Conservation (phyloP, 2,888 invertebrate genomes). For the Himalopsyche kuldschensis region DNA sequence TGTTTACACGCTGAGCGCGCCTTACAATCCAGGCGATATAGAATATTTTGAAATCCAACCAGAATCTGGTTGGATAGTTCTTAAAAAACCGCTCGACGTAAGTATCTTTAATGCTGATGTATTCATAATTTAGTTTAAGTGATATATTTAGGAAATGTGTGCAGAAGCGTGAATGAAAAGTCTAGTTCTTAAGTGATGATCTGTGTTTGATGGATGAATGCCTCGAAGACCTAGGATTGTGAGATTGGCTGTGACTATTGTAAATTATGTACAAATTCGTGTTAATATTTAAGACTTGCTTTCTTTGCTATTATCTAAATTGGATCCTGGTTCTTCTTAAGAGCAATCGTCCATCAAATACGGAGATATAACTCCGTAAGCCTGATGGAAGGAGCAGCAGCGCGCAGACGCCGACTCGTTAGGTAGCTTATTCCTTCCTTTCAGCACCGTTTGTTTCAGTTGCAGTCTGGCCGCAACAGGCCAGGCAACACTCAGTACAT, state of each 20-base stretch:
- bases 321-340: slow-evolving; percentile 61
- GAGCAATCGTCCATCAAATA: slow-evolving; percentile 59
- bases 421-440: slow-evolving; percentile 67
- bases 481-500: slow-evolving; percentile 43
- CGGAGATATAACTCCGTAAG: slow-evolving; percentile 21
- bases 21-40: slow-evolving; percentile 84
- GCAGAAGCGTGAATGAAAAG: slow-evolving; percentile 56
- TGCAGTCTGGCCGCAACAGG: slow-evolving; percentile 53
- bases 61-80: slow-evolving; percentile 95
- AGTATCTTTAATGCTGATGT: slow-evolving; percentile 59
- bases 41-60: slow-evolving; percentile 97
- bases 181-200: slow-evolving; percentile 42
- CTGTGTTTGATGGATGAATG: slow-evolving; percentile 59
- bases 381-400: slow-evolving; percentile 42
- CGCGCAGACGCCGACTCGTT: slow-evolving; percentile 42
- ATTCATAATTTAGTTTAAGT: slow-evolving; percentile 25
- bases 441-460: slow-evolving; percentile 74
- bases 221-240: slow-evolving; percentile 60
- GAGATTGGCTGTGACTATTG: slow-evolving; percentile 48
- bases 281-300: slow-evolving; percentile 23
- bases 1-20: slow-evolving; percentile 86
- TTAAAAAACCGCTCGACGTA: slow-evolving; percentile 95
- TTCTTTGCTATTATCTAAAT: slow-evolving; percentile 39
- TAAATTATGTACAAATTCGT: slow-evolving; percentile 20
- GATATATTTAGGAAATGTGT: slow-evolving; percentile 42